Base-by-base conservation (phyloP, 1,140 invertebrate species). In the Euwallacea fornicatus region DNA sequence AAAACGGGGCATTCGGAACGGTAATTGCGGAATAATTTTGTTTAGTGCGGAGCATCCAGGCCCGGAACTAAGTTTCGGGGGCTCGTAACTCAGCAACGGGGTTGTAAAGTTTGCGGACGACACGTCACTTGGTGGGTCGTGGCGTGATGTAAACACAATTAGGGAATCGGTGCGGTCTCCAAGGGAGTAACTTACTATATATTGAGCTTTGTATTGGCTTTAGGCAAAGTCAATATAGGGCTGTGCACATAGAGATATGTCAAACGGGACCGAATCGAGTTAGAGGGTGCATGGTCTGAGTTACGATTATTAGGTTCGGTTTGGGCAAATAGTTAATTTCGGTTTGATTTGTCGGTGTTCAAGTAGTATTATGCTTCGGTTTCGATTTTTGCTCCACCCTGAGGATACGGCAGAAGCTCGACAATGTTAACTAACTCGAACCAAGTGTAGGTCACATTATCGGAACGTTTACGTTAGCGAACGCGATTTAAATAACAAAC, bases 61-160 rank as follows among this genome's bases (percentile, higher is more conserved):
- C 68, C 61, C 54, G 66, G 73, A 75, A 75, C 74, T 75, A 66
- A 75, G 74, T 75, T 75, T 72, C 54, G 50, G 55, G 43, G 46
- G 59, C 50, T 53, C 54, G 43, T 47, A 70, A 68, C 67, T 72
- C 73, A 73, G 54, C 55, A 66, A 42, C 33, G 61, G 69, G 70
- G 70, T 61, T 70, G 70, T 75, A 75, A 75, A 74, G 62, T 73
- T 73, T 63, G 68, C 50, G 74, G 67, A 75, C 70, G 71, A 71
- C 70, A 75, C 71, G 66, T 73, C 66, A 68, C 69, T 69, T 73
- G 66, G 73, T 53, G 61, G 46, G 73, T 59, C 2, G 67, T 74
- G 55, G 73, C 73, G 74, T 75, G 74, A 75, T 75, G 69, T 74
- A 75, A 75, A 75, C 72, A 74, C 74, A 75, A 75, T 75, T 75